Evolutionary conservation across 2,797 vertebrate species (phyloP), one percentile per base, ranked within the genome.

Genomic region (Choloepus didactylus): DNA sequence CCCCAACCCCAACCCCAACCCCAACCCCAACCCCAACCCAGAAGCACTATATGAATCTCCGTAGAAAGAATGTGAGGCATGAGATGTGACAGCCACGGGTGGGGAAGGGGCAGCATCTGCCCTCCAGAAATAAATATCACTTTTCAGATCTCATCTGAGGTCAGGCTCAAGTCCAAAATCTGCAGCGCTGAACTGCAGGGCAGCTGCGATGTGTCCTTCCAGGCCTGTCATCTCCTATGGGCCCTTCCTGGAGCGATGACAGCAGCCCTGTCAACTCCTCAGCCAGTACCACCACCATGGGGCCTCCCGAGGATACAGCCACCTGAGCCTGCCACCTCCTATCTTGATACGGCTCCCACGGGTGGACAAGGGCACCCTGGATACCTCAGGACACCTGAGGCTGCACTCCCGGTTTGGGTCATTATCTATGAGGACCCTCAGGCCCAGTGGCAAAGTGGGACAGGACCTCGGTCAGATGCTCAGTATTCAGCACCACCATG

Each of bases 381-480:
- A 95, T 75, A 56, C 21, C 10, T 46, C 38, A 7, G 60, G 86
- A 94, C 31, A 85, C 89, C 41, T 4, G n/a, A 96, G 73, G 29
- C 95, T 81, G 16, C 23, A 23, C 25, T 96, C 93, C 51, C 46
- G 4, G 69, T 88, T 94, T 23, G 90, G 67, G 27, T 96, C 87
- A 0, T 93, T 96, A 46, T 96, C 90, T 9, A 5, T 16, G 44
- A 97, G 84, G 91, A 96, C 56, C 25, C 1, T 15, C 49, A 97
- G 75, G 35, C n/a, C 79, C 95, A 66, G 67, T 41, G 4, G 87
- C 76, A 12, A 93, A 93, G 56, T 91, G 84, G 15, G 67, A 44
- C 62, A 95, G 67, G 9, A 80, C 91, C 93, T 67, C 44, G 15
- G 62, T 38, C 83, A 91, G 41, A 5, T 79, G 62, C 80, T 93